A percentile compares a stretch with the other conserved stretches of the same genome.
phyloP scores from a whole-genome alignment of 2,888 invertebrate species.

The Polyommatus iphigenia region DNA sequence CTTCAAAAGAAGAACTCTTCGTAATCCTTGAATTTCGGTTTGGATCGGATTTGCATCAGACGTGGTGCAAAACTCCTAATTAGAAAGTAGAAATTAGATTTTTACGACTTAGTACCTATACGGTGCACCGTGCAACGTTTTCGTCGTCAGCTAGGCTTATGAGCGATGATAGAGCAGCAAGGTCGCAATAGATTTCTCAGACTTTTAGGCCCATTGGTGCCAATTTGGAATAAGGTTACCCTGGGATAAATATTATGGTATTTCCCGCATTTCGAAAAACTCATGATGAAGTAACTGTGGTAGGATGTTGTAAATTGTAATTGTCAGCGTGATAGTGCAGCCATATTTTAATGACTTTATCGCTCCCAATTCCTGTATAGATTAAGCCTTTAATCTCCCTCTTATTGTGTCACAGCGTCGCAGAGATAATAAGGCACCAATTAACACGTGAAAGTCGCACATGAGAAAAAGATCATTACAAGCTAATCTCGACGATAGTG shows the following conservation, averaged over 20 bases:
- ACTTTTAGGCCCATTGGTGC: too few relatives aligned
- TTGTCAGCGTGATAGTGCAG: background rate
- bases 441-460: conserved; percentile 25
- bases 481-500: conserved; percentile 22
- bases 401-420: background rate
- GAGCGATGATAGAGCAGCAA: too few relatives aligned
- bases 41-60: too few relatives aligned
- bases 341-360: background rate
- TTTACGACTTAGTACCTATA: too few relatives aligned
- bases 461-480: conserved; percentile 22
- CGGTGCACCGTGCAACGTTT: too few relatives aligned
- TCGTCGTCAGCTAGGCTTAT: too few relatives aligned
- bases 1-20: too few relatives aligned
- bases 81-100: too few relatives aligned
- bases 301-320: background rate
- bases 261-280: background rate
- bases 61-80: too few relatives aligned
- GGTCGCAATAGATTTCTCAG: too few relatives aligned
- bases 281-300: background rate
- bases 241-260: background rate
- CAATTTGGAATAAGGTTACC: too few relatives aligned
- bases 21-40: too few relatives aligned
- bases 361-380: background rate
- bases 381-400: conserved; percentile 3
- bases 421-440: conserved; percentile 10